Percentiles rank a stretch among this genome's conserved stretches.
Conservation (phyloP, 2,797 vertebrate species). For the Acipenser transmontanus region DNA sequence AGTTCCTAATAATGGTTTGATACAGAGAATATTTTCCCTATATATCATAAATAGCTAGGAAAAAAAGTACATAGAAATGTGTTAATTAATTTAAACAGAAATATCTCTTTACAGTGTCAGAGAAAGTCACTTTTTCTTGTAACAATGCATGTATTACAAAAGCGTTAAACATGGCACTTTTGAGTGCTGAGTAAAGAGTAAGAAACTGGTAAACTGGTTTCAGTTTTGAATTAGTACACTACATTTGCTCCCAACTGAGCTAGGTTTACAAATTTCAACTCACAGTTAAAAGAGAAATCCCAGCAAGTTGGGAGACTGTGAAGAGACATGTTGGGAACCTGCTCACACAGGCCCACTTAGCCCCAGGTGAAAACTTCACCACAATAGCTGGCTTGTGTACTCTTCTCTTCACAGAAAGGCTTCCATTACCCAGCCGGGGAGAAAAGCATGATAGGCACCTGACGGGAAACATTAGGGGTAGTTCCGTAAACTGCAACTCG, state of each 20-base stretch:
- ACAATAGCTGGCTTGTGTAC: constrained; percentile 34
- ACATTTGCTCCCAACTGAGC: background rate
- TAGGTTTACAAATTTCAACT: constrained; percentile 53
- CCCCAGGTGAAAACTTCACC: constrained; percentile 21
- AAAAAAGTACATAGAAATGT: too few species aligned
- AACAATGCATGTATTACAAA: background rate
- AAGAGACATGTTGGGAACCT: constrained; percentile 25
- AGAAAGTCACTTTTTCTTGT: background rate
- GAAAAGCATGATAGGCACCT: constrained; percentile 9
- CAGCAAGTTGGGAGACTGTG: constrained; percentile 32
- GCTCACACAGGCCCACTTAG: constrained; percentile 37
- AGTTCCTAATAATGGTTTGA: too few species aligned
- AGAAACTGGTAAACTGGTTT: background rate
- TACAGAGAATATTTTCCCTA: too few species aligned
- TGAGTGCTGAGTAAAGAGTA: background rate
- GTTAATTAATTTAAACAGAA: too few species aligned
- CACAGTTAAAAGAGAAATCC: constrained; percentile 50
- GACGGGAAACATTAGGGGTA: background rate
- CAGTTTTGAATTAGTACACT: background rate
- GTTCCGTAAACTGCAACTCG: too few species aligned
- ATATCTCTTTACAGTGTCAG: too few species aligned
- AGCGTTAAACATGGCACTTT: background rate
- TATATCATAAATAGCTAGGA: too few species aligned
- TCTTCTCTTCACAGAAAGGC: constrained; percentile 21
- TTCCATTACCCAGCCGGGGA: constrained; percentile 11